Percentiles rank a stretch among this genome's conserved stretches.
These are phyloP conservation scores for Chaenocephalus aceratus DNA, from an alignment of 2,113 vertebrate species.

Conservation along the genomic window DNA sequence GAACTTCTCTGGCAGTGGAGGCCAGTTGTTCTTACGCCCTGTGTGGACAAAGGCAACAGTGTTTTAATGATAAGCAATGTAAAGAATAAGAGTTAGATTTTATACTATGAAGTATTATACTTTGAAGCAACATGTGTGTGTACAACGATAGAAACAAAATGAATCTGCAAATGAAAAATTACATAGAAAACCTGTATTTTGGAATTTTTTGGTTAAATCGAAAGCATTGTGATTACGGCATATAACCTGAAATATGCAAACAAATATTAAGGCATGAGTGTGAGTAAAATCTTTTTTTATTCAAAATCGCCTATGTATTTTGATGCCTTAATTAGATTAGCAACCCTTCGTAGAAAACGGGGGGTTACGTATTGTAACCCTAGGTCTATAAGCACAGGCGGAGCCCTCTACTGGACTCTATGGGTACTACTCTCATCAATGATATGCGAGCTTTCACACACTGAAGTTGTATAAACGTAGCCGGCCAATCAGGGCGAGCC, in stretches of 20 bases:
- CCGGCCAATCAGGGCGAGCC: too few species aligned
- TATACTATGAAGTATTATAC: neutral
- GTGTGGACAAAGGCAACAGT: conserved; percentile 28
- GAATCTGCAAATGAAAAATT: too few species aligned
- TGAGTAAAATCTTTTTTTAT: neutral
- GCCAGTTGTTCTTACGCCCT: conserved; percentile 99
- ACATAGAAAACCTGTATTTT: neutral
- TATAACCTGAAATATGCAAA: neutral
- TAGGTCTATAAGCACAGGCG: too few species aligned
- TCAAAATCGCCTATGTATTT: neutral
- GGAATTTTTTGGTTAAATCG: neutral
- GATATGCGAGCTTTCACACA: too few species aligned
- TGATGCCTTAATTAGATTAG: neutral
- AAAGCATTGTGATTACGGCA: neutral
- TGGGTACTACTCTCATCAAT: too few species aligned
- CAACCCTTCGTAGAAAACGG: neutral
- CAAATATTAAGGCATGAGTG: neutral
- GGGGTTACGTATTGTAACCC: too few species aligned
- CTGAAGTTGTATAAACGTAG: too few species aligned
- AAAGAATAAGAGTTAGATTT: neutral
- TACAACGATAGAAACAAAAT: neutral
- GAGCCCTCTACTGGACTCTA: too few species aligned
- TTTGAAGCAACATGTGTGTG: neutral
- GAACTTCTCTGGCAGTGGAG: conserved; percentile 94
- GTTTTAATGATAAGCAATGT: neutral